phyloP scores from a whole-genome alignment of 2,113 vertebrate species.

The Piprites chloris region DNA sequence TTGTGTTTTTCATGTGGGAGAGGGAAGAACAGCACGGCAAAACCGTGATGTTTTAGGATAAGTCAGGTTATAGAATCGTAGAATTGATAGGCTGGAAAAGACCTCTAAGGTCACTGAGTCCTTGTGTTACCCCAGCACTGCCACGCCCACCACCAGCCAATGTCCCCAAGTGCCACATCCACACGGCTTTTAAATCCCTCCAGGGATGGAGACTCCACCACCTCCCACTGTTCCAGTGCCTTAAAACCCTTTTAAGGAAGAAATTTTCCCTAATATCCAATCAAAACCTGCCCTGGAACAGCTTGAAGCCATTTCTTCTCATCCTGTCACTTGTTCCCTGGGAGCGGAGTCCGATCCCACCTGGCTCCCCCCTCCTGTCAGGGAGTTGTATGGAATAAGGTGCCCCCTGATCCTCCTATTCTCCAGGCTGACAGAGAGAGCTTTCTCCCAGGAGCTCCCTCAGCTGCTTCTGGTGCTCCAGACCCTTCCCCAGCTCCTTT shows the following conservation, averaged over 20 bases:
- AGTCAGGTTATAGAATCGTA: rapidly evolving
- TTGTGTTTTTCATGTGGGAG: rapidly evolving
- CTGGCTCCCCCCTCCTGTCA: neutral
- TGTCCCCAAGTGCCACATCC: neutral
- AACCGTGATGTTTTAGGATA: rapidly evolving
- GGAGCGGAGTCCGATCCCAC: neutral
- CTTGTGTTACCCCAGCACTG: neutral
- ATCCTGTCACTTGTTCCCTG: neutral
- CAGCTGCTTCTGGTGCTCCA: neutral
- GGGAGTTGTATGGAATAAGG: neutral
- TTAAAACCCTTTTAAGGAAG: neutral
- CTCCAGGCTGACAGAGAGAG: neutral
- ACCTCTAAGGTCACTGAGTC: neutral
- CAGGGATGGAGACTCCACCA: neutral
- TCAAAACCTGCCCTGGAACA: neutral
- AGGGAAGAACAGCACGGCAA: neutral
- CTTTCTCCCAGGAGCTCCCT: neutral
- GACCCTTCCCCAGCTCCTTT: no score
- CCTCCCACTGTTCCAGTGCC: neutral
- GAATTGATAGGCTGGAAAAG: neutral
- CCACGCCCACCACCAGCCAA: neutral
- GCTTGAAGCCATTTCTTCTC: neutral
- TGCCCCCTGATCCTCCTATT: neutral
- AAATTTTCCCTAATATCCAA: neutral
- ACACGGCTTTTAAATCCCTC: neutral